Evolutionary conservation across 2,113 vertebrate genomes (phyloP), one percentile per base, ranked within the genome.

Genomic region (Chionodraco myersi): DNA sequence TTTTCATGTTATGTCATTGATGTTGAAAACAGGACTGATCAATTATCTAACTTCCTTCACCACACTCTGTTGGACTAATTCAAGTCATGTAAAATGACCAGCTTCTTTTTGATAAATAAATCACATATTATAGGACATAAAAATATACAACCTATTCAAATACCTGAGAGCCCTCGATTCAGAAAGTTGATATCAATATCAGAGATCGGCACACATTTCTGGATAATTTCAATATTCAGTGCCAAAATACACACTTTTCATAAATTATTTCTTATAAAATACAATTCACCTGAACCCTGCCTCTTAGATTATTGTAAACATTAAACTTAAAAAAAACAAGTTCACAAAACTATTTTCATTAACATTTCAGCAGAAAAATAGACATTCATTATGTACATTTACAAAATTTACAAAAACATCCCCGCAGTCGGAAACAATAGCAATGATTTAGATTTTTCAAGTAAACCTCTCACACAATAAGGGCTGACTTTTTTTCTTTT

Each of bases 81-180:
- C 44, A 82, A 66, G 72, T 65, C 65, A 79, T 79, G 30, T 84
- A 54, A 83, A 82, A 87, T 48, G 23, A 81, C 49, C 30, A 77
- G 66, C 62, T 66, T 86, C 77, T 82, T 82, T 60, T 80, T 84
- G 77, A 89, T 89, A 87, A 83, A 87, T 90, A 82, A 88, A 89
- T 88, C 74, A 85, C 72, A 85, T 83, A 67, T 79, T 79, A 79
- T 63, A 85, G 77, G 77, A 90, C 82, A 79, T 91, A 85, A 79
- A 94, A 85, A 89, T 89, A 93, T 80, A 91, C 84, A 90, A 80
- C 82, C 89, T 91, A 90, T 88, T 78, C 64, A 91, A 96, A 96
- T 98, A 97, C 98, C 97, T 98, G 97, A 99, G 97, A 97, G 96
- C 95, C 96, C 96, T 92, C 97, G 94, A 92, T 92, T 96, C 95